Evolutionary conservation across 1,140 invertebrate species (phyloP), one percentile per base, ranked within the genome.

Genomic region (Pseudomyrmex pallidus): DNA sequence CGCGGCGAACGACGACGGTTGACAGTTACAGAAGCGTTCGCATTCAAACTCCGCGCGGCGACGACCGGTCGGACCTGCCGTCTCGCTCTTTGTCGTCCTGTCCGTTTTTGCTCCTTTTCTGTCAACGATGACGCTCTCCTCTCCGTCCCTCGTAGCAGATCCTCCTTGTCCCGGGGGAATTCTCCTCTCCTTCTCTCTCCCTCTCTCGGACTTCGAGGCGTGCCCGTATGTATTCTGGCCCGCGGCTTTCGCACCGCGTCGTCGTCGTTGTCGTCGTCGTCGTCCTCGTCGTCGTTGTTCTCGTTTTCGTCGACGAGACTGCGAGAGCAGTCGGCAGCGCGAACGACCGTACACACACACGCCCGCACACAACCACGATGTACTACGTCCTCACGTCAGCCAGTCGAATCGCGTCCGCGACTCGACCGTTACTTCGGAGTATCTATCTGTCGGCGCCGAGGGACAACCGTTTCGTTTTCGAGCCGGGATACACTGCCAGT

Each of bases 401-500:
- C 5, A 70, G 64, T 44, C 76, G 66, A 80, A 70, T 64, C 44
- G 72, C n/a, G 66, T 67, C 48, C 85, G 83, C 90, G 89, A 85
- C 87, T 87, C 90, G 90, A 85, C 86, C 89, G 87, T 87, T 13
- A 35, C 35, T 74, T 80, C 10, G 25, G 57, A n/a, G 13, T 64
- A 78, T 61, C 44, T 84, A 61, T 88, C 82, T 67, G 61, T 84
- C 85, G 35, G 35, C 35, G 68, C 74, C 61, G 57, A 87, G 44
- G 78, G 87, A 80, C 64, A n/a, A 67, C 76, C 73, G 87, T 91
- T 92, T 86, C 57, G 62, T 88, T 90, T 91, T 84, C 74, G 77
- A 89, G 83, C 90, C 91, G 91, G 91, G 91, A 89, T 87, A 70
- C 74, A 89, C 85, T 88, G 84, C 87, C 86, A 89, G 83, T 91